These are phyloP conservation scores for Epinephelus cyanopodus DNA, from an alignment of 2,113 vertebrate species.

Conservation along the genomic window DNA sequence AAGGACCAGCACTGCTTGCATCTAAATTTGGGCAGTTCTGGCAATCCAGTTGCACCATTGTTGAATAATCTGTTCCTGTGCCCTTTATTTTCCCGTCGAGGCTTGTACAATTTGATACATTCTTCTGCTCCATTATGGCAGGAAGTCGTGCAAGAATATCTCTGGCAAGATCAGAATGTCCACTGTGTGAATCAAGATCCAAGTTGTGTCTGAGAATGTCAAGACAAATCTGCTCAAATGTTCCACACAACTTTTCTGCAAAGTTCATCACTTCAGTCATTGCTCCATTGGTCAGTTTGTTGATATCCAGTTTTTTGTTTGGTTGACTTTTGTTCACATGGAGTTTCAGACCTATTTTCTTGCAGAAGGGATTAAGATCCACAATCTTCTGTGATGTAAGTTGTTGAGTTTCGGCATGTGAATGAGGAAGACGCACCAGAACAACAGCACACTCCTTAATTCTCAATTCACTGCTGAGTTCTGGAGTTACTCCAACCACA, in stretches of 20 bases:
- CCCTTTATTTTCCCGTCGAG: background rate
- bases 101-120: accelerated
- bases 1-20: background rate
- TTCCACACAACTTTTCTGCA: slow-evolving; percentile 51
- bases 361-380: slow-evolving; percentile 30
- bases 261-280: slow-evolving; percentile 49
- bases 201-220: slow-evolving; percentile 45
- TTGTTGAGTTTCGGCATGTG: background rate
- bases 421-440: background rate
- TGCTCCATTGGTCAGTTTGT: slow-evolving; percentile 29
- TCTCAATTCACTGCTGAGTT: too few species aligned
- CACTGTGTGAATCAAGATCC: slow-evolving; percentile 12
- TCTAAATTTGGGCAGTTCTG: background rate
- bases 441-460: too few species aligned
- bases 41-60: background rate
- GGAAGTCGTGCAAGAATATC: slow-evolving; percentile 12
- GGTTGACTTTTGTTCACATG: background rate
- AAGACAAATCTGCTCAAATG: slow-evolving; percentile 50
- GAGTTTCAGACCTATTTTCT: slow-evolving; percentile 43
- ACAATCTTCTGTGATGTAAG: background rate
- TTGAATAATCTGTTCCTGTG: background rate
- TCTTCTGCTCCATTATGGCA: background rate
- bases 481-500: too few species aligned
- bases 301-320: slow-evolving; percentile 18
- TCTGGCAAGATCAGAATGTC: slow-evolving; percentile 14